A percentile compares a stretch with the other conserved stretches of the same genome.
These are phyloP conservation scores for Gallinago media DNA, from an alignment of 2,113 vertebrate genomes.

Conservation along the genomic window DNA sequence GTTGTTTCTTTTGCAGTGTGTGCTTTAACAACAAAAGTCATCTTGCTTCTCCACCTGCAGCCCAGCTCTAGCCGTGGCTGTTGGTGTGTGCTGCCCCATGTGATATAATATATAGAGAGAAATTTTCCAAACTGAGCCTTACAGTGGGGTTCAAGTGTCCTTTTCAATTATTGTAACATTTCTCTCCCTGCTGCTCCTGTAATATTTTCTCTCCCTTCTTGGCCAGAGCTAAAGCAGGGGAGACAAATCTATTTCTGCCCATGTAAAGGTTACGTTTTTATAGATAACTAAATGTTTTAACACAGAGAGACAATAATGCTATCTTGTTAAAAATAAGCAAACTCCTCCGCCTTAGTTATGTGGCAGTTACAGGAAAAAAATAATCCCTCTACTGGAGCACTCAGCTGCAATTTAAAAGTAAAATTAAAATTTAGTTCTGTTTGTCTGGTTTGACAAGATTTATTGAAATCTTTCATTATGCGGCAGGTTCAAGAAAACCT, in stretches of 20 bases:
- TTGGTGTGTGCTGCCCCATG: not conserved
- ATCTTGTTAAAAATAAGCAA: conserved; percentile 8
- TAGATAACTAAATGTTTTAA: not conserved
- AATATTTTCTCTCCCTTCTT: not conserved
- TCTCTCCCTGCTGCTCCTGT: not conserved
- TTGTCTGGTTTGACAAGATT: conserved; percentile 45
- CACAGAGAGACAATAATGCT: not conserved
- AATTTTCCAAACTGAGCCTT: not conserved
- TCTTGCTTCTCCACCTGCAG: not conserved
- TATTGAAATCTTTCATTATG: conserved; percentile 39
- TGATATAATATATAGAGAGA: accelerated
- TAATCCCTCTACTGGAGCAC: not conserved
- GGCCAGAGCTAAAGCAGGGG: not conserved
- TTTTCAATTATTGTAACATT: not conserved
- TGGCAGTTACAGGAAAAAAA: not conserved
- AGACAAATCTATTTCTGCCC: not conserved
- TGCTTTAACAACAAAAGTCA: not conserved
- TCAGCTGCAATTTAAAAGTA: conserved; percentile 28
- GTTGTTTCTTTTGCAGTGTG: accelerated
- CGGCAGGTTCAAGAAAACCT: conserved; percentile 28
- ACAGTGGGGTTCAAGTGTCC: not conserved
- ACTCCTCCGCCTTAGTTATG: not conserved
- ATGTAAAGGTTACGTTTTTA: not conserved
- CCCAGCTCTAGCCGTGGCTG: not conserved
- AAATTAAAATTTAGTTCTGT: conserved; percentile 24